phyloP scores from a whole-genome alignment of 1,140 invertebrate genomes.

The Hylyphantes graminicola region DNA sequence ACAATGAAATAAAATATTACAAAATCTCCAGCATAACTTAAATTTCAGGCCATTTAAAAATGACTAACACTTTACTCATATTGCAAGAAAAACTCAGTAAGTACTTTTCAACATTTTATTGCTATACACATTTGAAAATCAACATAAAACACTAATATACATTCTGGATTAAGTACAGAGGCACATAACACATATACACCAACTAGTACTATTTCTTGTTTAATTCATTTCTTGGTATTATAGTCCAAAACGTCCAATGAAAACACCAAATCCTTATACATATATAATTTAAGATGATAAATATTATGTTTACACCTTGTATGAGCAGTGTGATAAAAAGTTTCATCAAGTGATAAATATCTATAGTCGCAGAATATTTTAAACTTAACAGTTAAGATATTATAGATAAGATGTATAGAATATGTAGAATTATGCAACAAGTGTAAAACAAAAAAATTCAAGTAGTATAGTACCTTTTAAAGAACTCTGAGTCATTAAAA shows the following conservation, averaged over 20 bases:
- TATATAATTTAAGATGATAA: conserved; percentile 25
- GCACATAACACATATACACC: conserved; percentile 32
- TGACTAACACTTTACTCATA: no score
- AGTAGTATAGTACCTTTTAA: no score
- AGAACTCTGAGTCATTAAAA: no score
- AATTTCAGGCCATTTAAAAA: no score
- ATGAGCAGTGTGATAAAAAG: not conserved
- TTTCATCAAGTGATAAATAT: not conserved
- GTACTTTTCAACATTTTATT: conserved; percentile 32
- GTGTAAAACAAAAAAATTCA: no score
- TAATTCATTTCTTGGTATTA: conserved; percentile 21
- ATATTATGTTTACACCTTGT: conserved; percentile 19
- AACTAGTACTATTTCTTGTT: conserved; percentile 36
- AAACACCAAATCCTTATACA: conserved; percentile 12
- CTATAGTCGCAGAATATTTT: not conserved
- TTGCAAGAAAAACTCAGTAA: no score
- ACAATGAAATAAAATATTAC: no score
- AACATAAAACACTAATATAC: conserved; percentile 31
- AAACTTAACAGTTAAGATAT: conserved; percentile 8
- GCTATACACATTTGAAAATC: conserved; percentile 31
- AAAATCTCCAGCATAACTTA: no score
- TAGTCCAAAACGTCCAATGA: conserved; percentile 1
- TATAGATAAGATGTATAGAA: not conserved
- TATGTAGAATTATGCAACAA: no score
- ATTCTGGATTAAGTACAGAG: conserved; percentile 54